Conservation (phyloP, 2,888 invertebrate genomes). For the Scelioninae gen. 1 region DNA sequence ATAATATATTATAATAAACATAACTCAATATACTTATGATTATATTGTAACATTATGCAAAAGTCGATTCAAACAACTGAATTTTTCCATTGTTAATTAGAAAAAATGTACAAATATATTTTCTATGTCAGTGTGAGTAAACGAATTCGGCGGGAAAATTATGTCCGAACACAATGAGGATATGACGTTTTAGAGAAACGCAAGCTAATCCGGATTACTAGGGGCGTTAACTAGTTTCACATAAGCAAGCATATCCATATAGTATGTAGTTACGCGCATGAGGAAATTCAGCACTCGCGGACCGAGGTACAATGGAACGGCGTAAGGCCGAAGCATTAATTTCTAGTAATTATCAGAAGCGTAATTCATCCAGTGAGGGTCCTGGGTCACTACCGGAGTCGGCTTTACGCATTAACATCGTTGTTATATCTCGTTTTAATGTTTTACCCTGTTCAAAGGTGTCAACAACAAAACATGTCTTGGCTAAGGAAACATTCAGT, state of each 20-base stretch:
- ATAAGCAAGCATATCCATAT: constrained; percentile 69
- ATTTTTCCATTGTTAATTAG: too few species aligned
- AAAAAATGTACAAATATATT: too few species aligned
- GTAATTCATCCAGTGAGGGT: constrained; percentile 82
- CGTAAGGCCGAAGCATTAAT: constrained; percentile 79
- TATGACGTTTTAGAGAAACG: too few species aligned
- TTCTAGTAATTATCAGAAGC: constrained; percentile 83
- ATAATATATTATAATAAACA: too few species aligned
- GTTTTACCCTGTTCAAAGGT: constrained; percentile 75
- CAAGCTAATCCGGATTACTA: too few species aligned
- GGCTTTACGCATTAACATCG: constrained; percentile 83
- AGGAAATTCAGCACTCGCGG: constrained; percentile 57
- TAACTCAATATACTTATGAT: too few species aligned
- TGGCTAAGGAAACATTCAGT: constrained; percentile 21
- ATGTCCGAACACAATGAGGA: too few species aligned
- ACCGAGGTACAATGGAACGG: constrained; percentile 61
- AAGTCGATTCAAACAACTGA: too few species aligned
- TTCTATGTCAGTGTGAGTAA: too few species aligned
- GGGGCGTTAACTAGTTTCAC: constrained; percentile 70
- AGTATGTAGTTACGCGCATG: constrained; percentile 62
- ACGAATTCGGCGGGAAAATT: too few species aligned
- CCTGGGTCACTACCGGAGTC: constrained; percentile 82
- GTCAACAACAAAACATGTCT: constrained; percentile 63
- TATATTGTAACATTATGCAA: too few species aligned
- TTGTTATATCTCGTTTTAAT: constrained; percentile 84